phyloP scores from a whole-genome alignment of 2,797 vertebrate genomes.

The Eulemur rubriventer region DNA sequence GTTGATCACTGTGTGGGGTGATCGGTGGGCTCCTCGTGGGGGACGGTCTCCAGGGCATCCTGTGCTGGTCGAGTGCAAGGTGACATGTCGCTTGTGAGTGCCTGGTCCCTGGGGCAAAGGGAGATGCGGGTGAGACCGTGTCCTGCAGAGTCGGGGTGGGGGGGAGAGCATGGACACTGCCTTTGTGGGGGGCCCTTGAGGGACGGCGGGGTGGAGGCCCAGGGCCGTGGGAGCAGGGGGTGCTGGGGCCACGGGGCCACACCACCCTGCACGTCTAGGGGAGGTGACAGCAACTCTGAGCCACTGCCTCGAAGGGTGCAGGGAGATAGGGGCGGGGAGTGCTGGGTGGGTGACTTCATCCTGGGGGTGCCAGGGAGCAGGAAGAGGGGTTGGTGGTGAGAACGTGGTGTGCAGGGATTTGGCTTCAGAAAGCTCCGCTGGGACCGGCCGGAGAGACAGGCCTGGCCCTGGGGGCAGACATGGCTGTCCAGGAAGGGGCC shows the following conservation, averaged over 20 bases:
- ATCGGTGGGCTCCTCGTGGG: not conserved
- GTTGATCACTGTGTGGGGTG: fast-evolving
- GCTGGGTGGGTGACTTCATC: not conserved
- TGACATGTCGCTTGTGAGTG: not conserved
- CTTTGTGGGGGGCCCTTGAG: too few relatives aligned
- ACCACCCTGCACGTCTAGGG: not conserved
- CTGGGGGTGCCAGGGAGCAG: not conserved
- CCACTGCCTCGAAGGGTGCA: not conserved
- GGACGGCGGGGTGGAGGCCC: not conserved
- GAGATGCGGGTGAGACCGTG: not conserved
- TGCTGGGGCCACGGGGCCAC: not conserved
- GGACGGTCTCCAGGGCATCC: not conserved
- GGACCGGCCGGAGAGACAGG: not conserved
- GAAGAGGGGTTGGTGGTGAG: not conserved
- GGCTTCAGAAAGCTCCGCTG: not conserved
- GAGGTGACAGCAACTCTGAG: not conserved
- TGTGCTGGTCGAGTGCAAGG: too few relatives aligned
- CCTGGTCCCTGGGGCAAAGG: fast-evolving
- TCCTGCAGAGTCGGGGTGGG: not conserved
- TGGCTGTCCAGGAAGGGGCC: not conserved
- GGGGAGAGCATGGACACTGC: fast-evolving
- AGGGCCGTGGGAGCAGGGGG: not conserved
- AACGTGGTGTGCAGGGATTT: not conserved
- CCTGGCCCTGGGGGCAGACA: not conserved
- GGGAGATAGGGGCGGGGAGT: not conserved